Evolutionary conservation across 2,113 vertebrate species (phyloP), one percentile per base, ranked within the genome.

Genomic region (Cyrtonyx montezumae): DNA sequence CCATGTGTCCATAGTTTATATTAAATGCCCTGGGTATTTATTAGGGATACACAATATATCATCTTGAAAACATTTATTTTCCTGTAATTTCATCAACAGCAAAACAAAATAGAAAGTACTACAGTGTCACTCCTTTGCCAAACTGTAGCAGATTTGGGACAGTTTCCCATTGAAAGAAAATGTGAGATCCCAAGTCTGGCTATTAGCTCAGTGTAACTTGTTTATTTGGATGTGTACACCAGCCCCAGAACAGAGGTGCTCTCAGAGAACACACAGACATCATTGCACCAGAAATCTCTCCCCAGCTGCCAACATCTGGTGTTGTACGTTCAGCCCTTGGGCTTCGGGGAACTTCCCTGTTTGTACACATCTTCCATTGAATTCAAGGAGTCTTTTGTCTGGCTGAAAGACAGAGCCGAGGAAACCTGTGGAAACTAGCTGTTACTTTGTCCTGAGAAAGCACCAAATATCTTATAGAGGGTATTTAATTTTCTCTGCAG

Each of bases 51-150:
- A 88, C 89, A 92, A 92, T 76, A 66, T 71, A 76, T 92, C 81
- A 85, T 95, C 96, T 90, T 62, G 42, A 88, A 88, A 96, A 79
- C 92, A 92, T 97, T 97, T 95, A 71, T 90, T 94, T 96, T 59
- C 77, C 32, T 77, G 83, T 96, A 71, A 92, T 96, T 96, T 96
- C 91, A 94, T 89, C 90, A 89, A 66, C 67, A 85, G 76, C 85
- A 79, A 84, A 96, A 87, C 80, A 91, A 84, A 80, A 75, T 69
- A 40, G 82, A 87, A 92, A 96, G 89, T 91, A 90, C 84, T 15
- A 19, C 43, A 40, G 19, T 22, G 43, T 28, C 82, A 48, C 17
- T 65, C 56, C 56, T 65, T 70, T 91, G 95, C 90, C 68, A 94
- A 66, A 56, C 71, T 80, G 46, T 3, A 63, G 73, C 82, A 83